These are phyloP conservation scores for Chromobotia macracanthus DNA, from an alignment of 2,797 vertebrate genomes.

Conservation along the genomic window DNA sequence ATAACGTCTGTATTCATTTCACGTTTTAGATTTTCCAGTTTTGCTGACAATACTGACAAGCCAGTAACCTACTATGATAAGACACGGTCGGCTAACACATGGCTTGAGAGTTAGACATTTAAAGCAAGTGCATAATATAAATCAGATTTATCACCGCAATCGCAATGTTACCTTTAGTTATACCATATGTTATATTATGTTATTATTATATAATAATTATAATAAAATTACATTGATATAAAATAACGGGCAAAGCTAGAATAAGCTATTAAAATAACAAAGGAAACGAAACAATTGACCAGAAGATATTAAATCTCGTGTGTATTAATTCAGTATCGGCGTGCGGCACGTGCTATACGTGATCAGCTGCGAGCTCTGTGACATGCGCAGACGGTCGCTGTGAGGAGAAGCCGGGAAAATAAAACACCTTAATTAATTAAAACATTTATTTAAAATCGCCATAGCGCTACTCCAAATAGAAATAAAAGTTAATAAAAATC, in stretches of 20 bases:
- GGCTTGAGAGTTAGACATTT: background rate
- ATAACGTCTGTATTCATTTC: too few relatives aligned
- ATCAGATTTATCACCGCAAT: background rate
- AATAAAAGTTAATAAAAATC: background rate
- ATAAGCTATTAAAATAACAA: too few relatives aligned
- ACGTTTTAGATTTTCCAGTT: background rate
- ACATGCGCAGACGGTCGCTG: background rate
- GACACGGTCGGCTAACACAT: background rate
- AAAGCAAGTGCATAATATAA: background rate
- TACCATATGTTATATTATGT: too few relatives aligned
- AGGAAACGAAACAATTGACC: background rate
- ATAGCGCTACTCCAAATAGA: background rate
- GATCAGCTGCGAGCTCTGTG: constrained; percentile 9
- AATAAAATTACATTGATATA: background rate
- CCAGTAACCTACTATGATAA: background rate
- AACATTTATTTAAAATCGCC: too few relatives aligned
- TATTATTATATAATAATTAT: background rate
- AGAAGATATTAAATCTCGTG: too few relatives aligned
- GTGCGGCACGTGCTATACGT: constrained; percentile 32
- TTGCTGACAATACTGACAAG: background rate
- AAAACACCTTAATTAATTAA: background rate
- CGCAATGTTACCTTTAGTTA: background rate
- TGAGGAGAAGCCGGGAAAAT: background rate
- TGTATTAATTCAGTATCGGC: background rate
- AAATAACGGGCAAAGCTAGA: background rate